These are phyloP conservation scores for Hedychridium roseum DNA, from an alignment of 2,888 invertebrate genomes.

Conservation along the genomic window DNA sequence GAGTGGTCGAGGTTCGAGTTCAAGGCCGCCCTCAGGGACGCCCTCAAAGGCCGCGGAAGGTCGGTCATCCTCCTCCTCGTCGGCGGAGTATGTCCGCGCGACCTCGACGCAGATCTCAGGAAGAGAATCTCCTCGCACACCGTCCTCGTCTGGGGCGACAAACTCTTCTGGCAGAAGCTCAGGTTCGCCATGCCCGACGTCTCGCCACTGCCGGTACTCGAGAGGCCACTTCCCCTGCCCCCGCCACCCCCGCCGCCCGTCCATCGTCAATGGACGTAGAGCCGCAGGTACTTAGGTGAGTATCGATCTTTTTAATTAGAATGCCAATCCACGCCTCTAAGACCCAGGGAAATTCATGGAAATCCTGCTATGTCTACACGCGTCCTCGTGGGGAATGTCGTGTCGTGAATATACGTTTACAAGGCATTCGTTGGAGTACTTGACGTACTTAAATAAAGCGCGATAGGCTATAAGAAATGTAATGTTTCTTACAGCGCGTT, in stretches of 20 bases:
- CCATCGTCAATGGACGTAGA: constrained; percentile 82
- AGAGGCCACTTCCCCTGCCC: constrained; percentile 56
- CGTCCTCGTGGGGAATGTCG: too few relatives aligned
- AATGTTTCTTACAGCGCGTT: too few relatives aligned
- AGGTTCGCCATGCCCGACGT: constrained; percentile 88
- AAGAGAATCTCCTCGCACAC: constrained; percentile 90
- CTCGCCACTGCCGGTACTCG: constrained; percentile 55
- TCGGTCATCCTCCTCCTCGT: constrained; percentile 89
- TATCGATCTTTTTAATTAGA: too few relatives aligned
- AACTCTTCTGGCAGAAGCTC: constrained; percentile 96
- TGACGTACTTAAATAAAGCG: too few relatives aligned
- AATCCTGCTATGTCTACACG: too few relatives aligned
- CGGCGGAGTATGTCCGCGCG: constrained; percentile 87
- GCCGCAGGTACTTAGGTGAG: constrained; percentile 38
- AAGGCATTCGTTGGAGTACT: too few relatives aligned
- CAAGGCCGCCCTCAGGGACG: constrained; percentile 90
- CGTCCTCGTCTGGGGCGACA: constrained; percentile 92
- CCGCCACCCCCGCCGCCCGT: constrained; percentile 62
- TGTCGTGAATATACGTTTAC: too few relatives aligned
- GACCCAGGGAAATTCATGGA: too few relatives aligned
- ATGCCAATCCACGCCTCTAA: too few relatives aligned
- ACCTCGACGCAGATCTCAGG: constrained; percentile 89
- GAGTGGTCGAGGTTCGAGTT: constrained; percentile 97
- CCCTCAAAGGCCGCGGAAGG: constrained; percentile 84
- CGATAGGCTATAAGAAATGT: too few relatives aligned